Conservation (phyloP, 2,797 vertebrate species). For the Lacerta viridis region DNA sequence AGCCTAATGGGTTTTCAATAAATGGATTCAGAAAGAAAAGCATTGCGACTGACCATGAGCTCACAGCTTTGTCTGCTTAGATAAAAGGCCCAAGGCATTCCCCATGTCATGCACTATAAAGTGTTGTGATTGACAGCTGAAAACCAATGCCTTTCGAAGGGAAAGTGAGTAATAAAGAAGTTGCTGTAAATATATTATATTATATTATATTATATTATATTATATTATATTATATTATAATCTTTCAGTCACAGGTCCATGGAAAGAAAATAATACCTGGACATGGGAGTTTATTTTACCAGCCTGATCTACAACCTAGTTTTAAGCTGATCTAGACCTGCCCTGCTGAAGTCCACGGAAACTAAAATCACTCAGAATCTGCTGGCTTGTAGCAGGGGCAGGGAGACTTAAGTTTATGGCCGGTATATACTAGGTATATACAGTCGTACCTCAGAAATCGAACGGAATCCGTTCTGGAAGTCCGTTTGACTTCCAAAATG, state of each 20-base stretch:
- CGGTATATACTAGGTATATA: no score
- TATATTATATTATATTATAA: neutral
- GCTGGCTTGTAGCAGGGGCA: no score
- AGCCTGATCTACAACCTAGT: no score
- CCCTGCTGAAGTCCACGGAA: neutral
- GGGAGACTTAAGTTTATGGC: no score
- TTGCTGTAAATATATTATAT: neutral
- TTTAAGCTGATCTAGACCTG: neutral
- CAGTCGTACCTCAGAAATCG: no score
- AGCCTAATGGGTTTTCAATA: slow-evolving; percentile 53
- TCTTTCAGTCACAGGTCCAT: neutral
- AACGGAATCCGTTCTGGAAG: no score
- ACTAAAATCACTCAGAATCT: no score
- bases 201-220: no score
- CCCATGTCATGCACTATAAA: slow-evolving; percentile 45
- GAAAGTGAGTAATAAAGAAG: slow-evolving; percentile 47
- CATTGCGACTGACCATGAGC: slow-evolving; percentile 61
- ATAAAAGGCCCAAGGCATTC: slow-evolving; percentile 60
- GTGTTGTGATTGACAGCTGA: slow-evolving; percentile 19
- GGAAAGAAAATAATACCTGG: neutral
- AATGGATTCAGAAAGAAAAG: slow-evolving; percentile 65
- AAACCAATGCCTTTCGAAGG: slow-evolving; percentile 53
- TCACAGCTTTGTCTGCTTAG: slow-evolving; percentile 64
- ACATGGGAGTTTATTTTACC: no score
- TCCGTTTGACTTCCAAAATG: no score